A percentile compares a stretch with the other conserved stretches of the same genome.
These are phyloP conservation scores for Tiphia femorata DNA, from an alignment of 2,888 invertebrate species.

Conservation along the genomic window DNA sequence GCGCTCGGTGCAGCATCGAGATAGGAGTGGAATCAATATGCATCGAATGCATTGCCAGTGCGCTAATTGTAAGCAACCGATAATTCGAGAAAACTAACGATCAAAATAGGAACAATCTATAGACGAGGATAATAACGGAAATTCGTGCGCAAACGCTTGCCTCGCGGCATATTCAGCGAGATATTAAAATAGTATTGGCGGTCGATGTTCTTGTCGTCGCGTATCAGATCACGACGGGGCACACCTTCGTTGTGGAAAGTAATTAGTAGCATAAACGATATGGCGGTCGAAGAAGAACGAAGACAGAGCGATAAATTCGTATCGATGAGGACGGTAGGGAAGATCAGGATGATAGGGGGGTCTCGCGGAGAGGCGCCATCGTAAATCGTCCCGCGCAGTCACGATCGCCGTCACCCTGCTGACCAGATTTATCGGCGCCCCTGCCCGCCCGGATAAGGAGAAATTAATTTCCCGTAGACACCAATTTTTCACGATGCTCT, in stretches of 20 bases:
- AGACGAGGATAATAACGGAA: too few relatives aligned
- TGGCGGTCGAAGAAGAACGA: not conserved
- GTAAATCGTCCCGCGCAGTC: constrained; percentile 39
- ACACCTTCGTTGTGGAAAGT: constrained; percentile 13
- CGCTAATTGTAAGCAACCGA: too few relatives aligned
- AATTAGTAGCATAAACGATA: constrained; percentile 14
- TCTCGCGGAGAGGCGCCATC: constrained; percentile 26
- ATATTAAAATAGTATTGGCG: too few relatives aligned
- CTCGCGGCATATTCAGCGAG: too few relatives aligned
- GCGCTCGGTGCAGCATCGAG: too few relatives aligned
- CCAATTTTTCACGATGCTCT: constrained; percentile 40
- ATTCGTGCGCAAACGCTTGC: too few relatives aligned
- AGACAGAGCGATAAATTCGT: constrained; percentile 28
- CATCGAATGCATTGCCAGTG: too few relatives aligned
- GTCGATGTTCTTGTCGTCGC: too few relatives aligned
- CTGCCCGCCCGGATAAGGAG: constrained; percentile 40
- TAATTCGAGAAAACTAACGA: too few relatives aligned
- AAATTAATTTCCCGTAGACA: constrained; percentile 50
- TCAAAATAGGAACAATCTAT: too few relatives aligned
- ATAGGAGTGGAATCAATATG: too few relatives aligned
- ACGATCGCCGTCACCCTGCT: constrained; percentile 10
- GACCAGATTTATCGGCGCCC: constrained; percentile 47
- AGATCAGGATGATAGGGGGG: constrained; percentile 35
- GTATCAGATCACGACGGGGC: too few relatives aligned
- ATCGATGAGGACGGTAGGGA: constrained; percentile 35